Evolutionary conservation across 2,797 vertebrate genomes (phyloP).

Genomic region (Limnodromus scolopaceus): DNA sequence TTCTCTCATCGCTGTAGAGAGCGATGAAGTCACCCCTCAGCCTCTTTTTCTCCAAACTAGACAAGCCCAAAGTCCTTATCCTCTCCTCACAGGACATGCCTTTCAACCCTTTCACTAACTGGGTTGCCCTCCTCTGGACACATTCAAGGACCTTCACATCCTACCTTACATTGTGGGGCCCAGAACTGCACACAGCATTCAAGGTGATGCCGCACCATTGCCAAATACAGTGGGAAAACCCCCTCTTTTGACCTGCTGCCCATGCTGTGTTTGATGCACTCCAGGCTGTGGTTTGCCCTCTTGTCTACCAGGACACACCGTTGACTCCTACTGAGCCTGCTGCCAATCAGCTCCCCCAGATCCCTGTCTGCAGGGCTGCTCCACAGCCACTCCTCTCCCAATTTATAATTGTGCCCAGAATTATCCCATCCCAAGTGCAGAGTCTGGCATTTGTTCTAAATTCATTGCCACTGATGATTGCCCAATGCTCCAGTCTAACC

Average conservation of each 20-base stretch:
- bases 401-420: accelerated
- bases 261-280: neutral
- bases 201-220: accelerated
- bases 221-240: neutral
- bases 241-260: neutral
- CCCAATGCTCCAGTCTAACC: neutral
- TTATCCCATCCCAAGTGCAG: neutral
- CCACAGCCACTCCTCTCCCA: neutral
- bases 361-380: neutral
- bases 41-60: neutral
- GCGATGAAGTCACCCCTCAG: neutral
- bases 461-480: neutral
- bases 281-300: neutral
- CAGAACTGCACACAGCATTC: neutral
- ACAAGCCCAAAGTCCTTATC: neutral
- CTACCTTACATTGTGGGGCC: neutral
- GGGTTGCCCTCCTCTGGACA: neutral
- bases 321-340: neutral
- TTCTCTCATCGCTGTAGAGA: no score
- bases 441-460: neutral
- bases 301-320: neutral
- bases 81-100: accelerated
- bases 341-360: neutral
- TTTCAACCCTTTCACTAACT: neutral
- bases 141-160: no score